Percentiles rank a stretch among this genome's conserved stretches.
Conservation (phyloP, 2,888 invertebrate genomes). For the Ptychoptera albimana region DNA sequence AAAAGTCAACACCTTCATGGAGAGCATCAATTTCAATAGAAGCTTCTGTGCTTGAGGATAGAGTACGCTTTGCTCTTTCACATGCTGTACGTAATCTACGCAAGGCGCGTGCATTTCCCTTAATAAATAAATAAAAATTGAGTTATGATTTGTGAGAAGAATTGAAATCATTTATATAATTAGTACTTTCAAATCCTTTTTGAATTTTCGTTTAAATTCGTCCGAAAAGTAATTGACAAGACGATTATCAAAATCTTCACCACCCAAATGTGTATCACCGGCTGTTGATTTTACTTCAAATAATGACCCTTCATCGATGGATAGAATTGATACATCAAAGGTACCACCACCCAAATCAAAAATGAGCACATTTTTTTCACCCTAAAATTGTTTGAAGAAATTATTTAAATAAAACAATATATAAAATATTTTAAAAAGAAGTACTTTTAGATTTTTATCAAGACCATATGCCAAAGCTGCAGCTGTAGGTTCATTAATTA, state of each 20-base stretch:
- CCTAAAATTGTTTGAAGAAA: constrained; percentile 15
- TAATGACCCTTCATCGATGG: constrained; percentile 72
- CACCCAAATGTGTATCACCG: constrained; percentile 67
- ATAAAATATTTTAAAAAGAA: no score
- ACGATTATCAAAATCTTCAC: constrained; percentile 66
- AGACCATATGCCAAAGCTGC: constrained; percentile 76
- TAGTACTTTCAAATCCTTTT: constrained; percentile 39
- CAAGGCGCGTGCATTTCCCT: constrained; percentile 56
- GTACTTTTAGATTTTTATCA: constrained; percentile 48
- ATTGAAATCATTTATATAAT: constrained; percentile 9
- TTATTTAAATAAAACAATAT: no score
- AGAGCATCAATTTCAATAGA: constrained; percentile 79
- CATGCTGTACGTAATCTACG: constrained; percentile 74
- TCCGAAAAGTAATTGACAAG: constrained; percentile 62
- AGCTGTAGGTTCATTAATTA: constrained; percentile 83
- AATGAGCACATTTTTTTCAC: constrained; percentile 58
- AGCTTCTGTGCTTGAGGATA: constrained; percentile 63
- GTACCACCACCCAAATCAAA: constrained; percentile 76
- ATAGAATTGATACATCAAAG: constrained; percentile 82
- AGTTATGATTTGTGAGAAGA: neutral
- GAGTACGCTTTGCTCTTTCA: constrained; percentile 60
- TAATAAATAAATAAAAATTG: neutral
- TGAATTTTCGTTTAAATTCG: constrained; percentile 61
- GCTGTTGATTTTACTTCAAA: constrained; percentile 70
- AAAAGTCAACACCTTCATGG: constrained; percentile 80